Base-by-base conservation (phyloP, 2,113 vertebrate genomes). In the Kryptolebias marmoratus region DNA sequence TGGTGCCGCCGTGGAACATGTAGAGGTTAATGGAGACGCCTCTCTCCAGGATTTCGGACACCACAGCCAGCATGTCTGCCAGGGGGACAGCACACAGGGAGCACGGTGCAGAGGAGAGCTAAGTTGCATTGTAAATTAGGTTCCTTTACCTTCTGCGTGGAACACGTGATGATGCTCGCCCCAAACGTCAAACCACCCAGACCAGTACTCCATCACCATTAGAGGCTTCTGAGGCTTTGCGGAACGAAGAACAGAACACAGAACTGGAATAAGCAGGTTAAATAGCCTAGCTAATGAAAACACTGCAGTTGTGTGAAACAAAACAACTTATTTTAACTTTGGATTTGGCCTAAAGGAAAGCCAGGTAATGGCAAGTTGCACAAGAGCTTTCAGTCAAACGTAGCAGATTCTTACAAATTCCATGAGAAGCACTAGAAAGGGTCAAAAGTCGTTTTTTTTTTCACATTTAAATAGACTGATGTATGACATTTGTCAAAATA, bases 191-290 rank as follows among this genome's bases (percentile, higher is more conserved):
- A 97, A 98, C 97, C 97, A 98, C 0, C 97, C 97, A 0, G 94
- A 96, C 96, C 97, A 98, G 28, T 96, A 98, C 83, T 98, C 96
- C 96, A 96, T 98, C 88, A 98, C 96, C 95, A 98, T 94, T 58
- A 94, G 94, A 0, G 96, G 96, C 86, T 94, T 96, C 70, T 93
- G 79, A 7, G 90, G 93, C 97, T 98, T 80, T 1, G 61, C 1
- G 31, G 15, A 63, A 27, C 30, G 84, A 0, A 68, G 50, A 50
- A 22, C n/a, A 45, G 11, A 81, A 47, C 0, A 32, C 5, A 13
- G 2, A 18, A 30, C 18, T 14, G 36, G 22, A 28, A 11, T 45
- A 65, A 15, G 12, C 14, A 59, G 22, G 22, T 22, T 22, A 22
- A 22, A 22, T 22, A 22, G 22, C 22, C 22, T 22, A 22, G 22